A percentile compares a stretch with the other conserved stretches of the same genome.
phyloP scores from a whole-genome alignment of 2,888 invertebrate species.

The Acrobasis suavella region DNA sequence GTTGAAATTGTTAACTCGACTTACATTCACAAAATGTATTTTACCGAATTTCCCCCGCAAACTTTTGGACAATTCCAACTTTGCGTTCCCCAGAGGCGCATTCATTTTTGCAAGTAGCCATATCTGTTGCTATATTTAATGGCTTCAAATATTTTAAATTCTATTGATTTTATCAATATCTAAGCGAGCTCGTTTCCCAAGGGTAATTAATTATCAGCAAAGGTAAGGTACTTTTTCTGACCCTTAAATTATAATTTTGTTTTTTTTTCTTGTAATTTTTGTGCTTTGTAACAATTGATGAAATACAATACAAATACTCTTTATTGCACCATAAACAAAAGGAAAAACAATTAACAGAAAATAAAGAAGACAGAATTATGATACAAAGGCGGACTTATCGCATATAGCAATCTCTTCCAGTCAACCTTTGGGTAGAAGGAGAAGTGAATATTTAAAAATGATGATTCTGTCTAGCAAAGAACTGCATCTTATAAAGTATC shows the following conservation, averaged over 20 bases:
- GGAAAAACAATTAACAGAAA: too few species aligned
- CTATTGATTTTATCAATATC: slow-evolving; percentile 11
- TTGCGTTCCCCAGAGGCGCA: slow-evolving; percentile 32
- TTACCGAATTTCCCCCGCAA: slow-evolving; percentile 40
- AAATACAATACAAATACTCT: too few species aligned
- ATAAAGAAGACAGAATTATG: too few species aligned
- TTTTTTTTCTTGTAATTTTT: not conserved
- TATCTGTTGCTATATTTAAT: slow-evolving; percentile 18
- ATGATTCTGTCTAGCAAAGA: too few species aligned
- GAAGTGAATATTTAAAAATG: too few species aligned
- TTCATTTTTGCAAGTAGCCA: slow-evolving; percentile 20
- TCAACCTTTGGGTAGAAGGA: too few species aligned
- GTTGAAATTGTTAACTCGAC: slow-evolving; percentile 34
- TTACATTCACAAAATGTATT: slow-evolving; percentile 43
- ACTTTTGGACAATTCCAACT: slow-evolving; percentile 41
- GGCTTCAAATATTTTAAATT: slow-evolving; percentile 22
- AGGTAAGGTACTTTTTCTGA: not conserved
- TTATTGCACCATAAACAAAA: too few species aligned
- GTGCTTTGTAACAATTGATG: too few species aligned
- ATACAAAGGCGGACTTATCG: too few species aligned
- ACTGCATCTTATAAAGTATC: too few species aligned
- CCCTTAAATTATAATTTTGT: not conserved
- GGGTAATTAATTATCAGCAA: not conserved
- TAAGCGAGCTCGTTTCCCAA: not conserved
- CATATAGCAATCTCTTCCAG: too few species aligned